Evolutionary conservation across 2,888 invertebrate species (phyloP).

Genomic region (Ferdinandea cuprea): DNA sequence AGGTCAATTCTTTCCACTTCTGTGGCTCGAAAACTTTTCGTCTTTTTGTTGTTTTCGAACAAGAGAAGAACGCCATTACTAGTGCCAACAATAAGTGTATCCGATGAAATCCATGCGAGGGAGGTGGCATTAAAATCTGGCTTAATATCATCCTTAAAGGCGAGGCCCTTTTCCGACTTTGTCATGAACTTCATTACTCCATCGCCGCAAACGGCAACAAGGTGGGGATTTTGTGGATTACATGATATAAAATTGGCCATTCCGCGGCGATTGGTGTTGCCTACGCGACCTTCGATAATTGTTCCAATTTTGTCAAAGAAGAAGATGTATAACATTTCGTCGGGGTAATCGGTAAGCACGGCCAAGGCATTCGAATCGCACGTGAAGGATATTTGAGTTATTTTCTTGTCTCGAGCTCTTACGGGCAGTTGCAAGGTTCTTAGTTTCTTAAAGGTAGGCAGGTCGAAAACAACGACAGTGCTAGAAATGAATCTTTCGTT

Average conservation of each 20-base stretch:
- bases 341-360: constrained; percentile 92
- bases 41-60: constrained; percentile 93
- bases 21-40: constrained; percentile 86
- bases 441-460: constrained; percentile 87
- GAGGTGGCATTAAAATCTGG: constrained; percentile 89
- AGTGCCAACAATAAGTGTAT: constrained; percentile 90
- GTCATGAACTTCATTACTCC: constrained; percentile 87
- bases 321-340: constrained; percentile 86
- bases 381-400: constrained; percentile 84
- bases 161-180: constrained; percentile 87
- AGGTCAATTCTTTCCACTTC: constrained; percentile 79
- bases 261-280: constrained; percentile 79
- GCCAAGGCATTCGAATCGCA: constrained; percentile 92
- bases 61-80: constrained; percentile 89
- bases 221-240: constrained; percentile 87
- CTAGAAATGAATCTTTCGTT: constrained; percentile 71
- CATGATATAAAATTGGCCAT: constrained; percentile 80
- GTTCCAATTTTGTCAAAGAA: constrained; percentile 90
- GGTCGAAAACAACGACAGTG: constrained; percentile 86
- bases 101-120: constrained; percentile 92
- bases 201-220: constrained; percentile 85
- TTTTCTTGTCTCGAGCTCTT: constrained; percentile 81
- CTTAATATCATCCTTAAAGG: constrained; percentile 89
- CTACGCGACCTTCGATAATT: constrained; percentile 80
- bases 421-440: constrained; percentile 87